Percentiles rank a stretch among this genome's conserved stretches.
phyloP scores from a whole-genome alignment of 2,113 vertebrate genomes.

The Corvus cornix region DNA sequence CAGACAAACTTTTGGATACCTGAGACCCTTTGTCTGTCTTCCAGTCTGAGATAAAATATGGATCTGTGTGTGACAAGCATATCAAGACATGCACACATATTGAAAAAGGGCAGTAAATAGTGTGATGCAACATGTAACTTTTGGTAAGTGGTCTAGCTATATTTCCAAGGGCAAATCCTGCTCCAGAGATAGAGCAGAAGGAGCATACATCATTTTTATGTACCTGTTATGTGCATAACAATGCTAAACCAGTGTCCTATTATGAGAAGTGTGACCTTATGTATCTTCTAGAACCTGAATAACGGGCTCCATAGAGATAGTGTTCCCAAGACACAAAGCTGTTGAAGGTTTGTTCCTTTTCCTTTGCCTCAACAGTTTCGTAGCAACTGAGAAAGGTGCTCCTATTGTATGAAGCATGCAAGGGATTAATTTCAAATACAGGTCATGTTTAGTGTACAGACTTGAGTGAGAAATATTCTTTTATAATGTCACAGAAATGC shows the following conservation, averaged over 20 bases:
- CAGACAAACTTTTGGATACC: not conserved
- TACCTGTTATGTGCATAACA: not conserved
- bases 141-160: not conserved
- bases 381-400: slow-evolving; percentile 22
- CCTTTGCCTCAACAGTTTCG: not conserved
- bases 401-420: slow-evolving; percentile 7
- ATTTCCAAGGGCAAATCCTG: not conserved
- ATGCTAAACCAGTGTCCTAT: not conserved
- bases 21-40: not conserved
- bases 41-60: not conserved
- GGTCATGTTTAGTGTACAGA: not conserved
- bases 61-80: not conserved
- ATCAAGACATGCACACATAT: not conserved
- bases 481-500: not conserved
- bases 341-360: not conserved
- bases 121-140: not conserved
- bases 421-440: slow-evolving; percentile 58
- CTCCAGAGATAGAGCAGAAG: not conserved
- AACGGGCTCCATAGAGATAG: not conserved
- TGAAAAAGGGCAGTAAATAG: not conserved
- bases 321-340: not conserved
- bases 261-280: not conserved
- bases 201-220: accelerated
- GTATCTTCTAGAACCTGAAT: slow-evolving; percentile 6
- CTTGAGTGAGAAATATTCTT: not conserved